These are phyloP conservation scores for Hermetia illucens DNA, from an alignment of 1,140 invertebrate genomes.

Conservation along the genomic window DNA sequence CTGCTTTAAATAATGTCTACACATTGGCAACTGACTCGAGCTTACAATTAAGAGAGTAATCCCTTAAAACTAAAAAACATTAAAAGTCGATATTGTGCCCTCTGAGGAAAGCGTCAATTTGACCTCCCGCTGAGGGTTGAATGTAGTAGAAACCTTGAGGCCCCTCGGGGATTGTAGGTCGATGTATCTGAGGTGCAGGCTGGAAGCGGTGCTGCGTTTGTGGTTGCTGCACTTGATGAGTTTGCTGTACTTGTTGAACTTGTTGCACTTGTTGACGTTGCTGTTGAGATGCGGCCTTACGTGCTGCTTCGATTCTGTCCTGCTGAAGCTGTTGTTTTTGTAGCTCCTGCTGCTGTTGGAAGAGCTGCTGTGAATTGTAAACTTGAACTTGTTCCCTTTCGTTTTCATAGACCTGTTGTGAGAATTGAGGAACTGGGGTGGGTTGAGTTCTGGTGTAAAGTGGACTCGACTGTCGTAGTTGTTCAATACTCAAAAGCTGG, in stretches of 20 bases:
- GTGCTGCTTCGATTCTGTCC: slow-evolving; percentile 32
- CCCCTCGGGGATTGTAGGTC: slow-evolving; percentile 27
- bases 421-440: slow-evolving; percentile 28
- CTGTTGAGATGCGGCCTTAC: slow-evolving; percentile 8
- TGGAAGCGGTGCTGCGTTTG: slow-evolving; percentile 27
- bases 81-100: no score
- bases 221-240: no score
- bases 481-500: slow-evolving; percentile 16
- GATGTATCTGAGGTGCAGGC: slow-evolving; percentile 25
- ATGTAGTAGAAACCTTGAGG: slow-evolving; percentile 52
- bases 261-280: slow-evolving; percentile 11
- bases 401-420: slow-evolving; percentile 53
- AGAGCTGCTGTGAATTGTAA: slow-evolving; percentile 57
- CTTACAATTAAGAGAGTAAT: no score
- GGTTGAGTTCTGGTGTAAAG: slow-evolving; percentile 18
- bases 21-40: no score
- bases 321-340: slow-evolving; percentile 39
- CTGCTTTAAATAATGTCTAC: no score
- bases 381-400: slow-evolving; percentile 51
- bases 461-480: slow-evolving; percentile 19
- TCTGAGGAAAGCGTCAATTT: no score
- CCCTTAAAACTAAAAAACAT: no score
- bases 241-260: no score
- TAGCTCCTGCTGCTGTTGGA: slow-evolving; percentile 51
- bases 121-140: no score